Evolutionary conservation across 2,797 vertebrate species (phyloP).

Genomic region (Lepidocolaptes lacrymiger): DNA sequence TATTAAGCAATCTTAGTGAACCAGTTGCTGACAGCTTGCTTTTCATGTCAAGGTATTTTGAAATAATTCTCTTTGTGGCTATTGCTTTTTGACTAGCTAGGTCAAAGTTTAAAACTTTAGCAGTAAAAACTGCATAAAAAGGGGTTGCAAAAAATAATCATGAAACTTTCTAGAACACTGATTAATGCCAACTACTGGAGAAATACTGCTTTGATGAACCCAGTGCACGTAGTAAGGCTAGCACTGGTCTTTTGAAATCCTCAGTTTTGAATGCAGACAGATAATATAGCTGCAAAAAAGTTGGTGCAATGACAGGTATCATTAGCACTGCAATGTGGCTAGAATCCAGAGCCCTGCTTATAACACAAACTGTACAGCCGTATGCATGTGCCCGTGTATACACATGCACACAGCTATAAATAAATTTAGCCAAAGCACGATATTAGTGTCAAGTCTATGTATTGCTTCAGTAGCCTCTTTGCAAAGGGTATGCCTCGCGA

Average conservation of each 20-base stretch:
- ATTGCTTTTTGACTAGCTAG: not conserved
- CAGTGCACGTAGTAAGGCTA: not conserved
- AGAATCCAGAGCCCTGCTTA: not conserved
- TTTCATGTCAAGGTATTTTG: not conserved
- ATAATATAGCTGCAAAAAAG: not conserved
- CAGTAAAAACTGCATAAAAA: not conserved
- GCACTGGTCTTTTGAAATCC: not conserved
- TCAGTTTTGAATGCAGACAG: not conserved
- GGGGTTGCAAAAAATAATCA: not conserved
- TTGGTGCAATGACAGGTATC: conserved; percentile 17
- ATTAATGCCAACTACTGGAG: not conserved
- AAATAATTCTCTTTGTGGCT: not conserved
- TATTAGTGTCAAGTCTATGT: not conserved
- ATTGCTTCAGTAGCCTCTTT: not conserved
- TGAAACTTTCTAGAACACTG: not conserved
- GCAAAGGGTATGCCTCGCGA: not conserved
- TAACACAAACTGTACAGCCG: not conserved
- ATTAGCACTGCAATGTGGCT: conserved; percentile 2
- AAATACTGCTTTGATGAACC: not conserved
- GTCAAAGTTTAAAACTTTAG: not conserved
- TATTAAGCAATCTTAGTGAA: not conserved
- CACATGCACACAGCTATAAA: not conserved
- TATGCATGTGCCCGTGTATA: accelerated
- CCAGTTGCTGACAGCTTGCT: not conserved
- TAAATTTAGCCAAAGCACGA: not conserved